These are phyloP conservation scores for Elaeidobius kamerunicus DNA, from an alignment of 2,888 invertebrate genomes.

Conservation along the genomic window DNA sequence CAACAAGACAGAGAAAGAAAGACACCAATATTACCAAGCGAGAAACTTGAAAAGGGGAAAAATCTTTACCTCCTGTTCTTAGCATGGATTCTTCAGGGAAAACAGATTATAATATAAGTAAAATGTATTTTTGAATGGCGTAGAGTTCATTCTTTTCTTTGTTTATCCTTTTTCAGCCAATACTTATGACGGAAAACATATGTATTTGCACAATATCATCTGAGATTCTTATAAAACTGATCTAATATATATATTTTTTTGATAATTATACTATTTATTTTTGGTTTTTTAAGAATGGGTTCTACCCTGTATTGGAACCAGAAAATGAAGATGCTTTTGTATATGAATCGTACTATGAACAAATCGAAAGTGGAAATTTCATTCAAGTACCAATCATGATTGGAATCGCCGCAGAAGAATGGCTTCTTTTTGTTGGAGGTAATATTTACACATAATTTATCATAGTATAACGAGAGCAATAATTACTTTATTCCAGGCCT, in stretches of 20 bases:
- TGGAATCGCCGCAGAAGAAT: conserved; percentile 8
- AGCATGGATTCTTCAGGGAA: neutral
- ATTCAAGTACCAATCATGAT: conserved; percentile 4
- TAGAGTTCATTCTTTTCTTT: neutral
- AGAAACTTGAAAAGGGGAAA: neutral
- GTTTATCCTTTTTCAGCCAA: no score
- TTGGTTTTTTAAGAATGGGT: neutral
- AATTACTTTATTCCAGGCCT: no score
- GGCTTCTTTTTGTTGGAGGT: conserved; percentile 4
- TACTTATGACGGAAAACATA: no score
- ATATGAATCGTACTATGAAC: conserved; percentile 4
- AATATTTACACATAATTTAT: neutral
- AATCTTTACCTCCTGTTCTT: neutral
- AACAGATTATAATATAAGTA: neutral
- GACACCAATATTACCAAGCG: no score
- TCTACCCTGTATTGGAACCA: neutral
- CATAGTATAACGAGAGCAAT: neutral
- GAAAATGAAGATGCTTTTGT: conserved; percentile 9
- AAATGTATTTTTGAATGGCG: neutral
- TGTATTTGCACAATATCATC: no score
- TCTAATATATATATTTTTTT: no score
- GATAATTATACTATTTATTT: no score
- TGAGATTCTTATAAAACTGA: no score
- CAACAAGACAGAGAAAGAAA: no score
- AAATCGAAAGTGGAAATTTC: conserved; percentile 1